Evolutionary conservation across 2,113 vertebrate species (phyloP), one percentile per base, ranked within the genome.

Genomic region (Cyanistes caeruleus): DNA sequence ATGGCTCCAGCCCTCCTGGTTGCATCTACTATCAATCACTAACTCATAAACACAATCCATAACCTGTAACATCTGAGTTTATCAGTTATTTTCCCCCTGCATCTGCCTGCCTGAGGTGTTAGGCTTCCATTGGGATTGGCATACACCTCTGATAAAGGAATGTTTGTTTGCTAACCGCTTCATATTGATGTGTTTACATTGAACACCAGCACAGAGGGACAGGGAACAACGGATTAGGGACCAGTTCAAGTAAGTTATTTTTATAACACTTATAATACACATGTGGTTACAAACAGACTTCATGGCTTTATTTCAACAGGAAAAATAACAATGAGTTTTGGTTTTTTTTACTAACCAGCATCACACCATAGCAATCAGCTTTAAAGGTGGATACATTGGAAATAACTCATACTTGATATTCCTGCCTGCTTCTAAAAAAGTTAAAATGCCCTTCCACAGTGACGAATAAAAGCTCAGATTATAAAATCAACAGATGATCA

Each of bases 161-260:
- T 76, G 59, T 91, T 97, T 92, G 51, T 95, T 96, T 97, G 46
- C 70, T 86, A 83, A 89, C 93, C 93, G 53, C 73, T 95, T 95
- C 92, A 37, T 89, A 97, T 90, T 95, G 88, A 96, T 98, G 91
- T 90, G 92, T 96, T 98, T 97, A 95, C 87, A 76, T 56, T 77
- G 87, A 95, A 94, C 59, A 91, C 39, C 18, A 7, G 69, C 87
- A 84, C 10, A 43, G 78, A 92, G 78, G n/a, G 78, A 88, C 72
- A 51, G 27, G 19, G 85, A 96, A 95, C 95, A 93, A 95, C 46
- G 89, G 91, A 98, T 95, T 89, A 97, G 82, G 91, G 73, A 84
- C 39, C 60, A 74, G 76, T 79, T 86, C 56, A 95, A 96, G 89
- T 52, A 92, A 60, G 56, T 94, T 96, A 87, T 97, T 97, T 98